These are phyloP conservation scores for Biston stratarius DNA, from an alignment of 2,888 invertebrate species.

Conservation along the genomic window DNA sequence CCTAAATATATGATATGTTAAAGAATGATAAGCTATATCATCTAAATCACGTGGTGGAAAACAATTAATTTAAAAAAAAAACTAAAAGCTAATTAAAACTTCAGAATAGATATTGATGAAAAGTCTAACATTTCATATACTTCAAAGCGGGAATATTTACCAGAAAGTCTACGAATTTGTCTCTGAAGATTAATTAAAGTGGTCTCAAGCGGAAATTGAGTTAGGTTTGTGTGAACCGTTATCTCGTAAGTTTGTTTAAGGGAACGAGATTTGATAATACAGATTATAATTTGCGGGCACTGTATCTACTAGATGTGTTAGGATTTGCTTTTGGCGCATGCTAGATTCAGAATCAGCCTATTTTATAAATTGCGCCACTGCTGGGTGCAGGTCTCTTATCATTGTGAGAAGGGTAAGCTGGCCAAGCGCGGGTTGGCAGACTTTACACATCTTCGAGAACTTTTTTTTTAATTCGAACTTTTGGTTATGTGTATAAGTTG, in stretches of 20 bases:
- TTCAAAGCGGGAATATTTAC: conserved; percentile 29
- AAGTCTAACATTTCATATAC: conserved; percentile 9
- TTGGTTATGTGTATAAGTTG: too few relatives aligned
- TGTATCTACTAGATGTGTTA: neutral
- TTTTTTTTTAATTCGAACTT: too few relatives aligned
- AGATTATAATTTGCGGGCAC: conserved; percentile 22
- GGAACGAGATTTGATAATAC: conserved; percentile 20
- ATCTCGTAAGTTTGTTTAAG: conserved; percentile 34
- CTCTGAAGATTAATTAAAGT: conserved; percentile 37
- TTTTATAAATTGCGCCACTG: too few relatives aligned
- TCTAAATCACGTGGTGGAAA: too few relatives aligned
- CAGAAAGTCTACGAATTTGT: conserved; percentile 24
- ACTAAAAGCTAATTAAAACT: conserved; percentile 18
- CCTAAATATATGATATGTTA: too few relatives aligned
- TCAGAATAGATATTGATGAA: neutral
- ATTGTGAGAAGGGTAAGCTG: too few relatives aligned
- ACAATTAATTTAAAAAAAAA: neutral
- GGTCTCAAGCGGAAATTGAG: conserved; percentile 34
- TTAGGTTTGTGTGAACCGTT: conserved; percentile 28
- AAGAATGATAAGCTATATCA: too few relatives aligned
- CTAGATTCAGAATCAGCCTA: too few relatives aligned
- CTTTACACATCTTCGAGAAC: too few relatives aligned
- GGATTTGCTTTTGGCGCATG: too few relatives aligned
- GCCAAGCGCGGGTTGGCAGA: too few relatives aligned
- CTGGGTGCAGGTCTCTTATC: too few relatives aligned